Evolutionary conservation across 2,113 vertebrate genomes (phyloP).

Genomic region (Pygoscelis antarcticus): DNA sequence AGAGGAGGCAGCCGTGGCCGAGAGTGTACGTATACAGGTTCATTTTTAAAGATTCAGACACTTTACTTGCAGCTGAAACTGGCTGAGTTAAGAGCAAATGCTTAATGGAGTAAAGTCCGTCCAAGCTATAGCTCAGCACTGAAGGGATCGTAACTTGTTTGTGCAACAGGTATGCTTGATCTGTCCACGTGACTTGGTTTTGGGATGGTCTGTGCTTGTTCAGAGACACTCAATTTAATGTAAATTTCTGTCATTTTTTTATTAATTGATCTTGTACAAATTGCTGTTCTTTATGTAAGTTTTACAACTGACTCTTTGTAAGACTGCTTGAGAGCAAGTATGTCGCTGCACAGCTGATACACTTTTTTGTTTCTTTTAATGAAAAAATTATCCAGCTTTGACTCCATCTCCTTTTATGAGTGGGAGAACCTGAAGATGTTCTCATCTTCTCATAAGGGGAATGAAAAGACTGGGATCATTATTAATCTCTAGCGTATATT

Average conservation of each 20-base stretch:
- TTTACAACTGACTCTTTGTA: not conserved
- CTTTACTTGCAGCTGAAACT: not conserved
- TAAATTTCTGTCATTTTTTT: not conserved
- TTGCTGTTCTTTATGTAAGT: not conserved
- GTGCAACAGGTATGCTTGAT: not conserved
- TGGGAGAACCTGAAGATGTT: conserved; percentile 11
- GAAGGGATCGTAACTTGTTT: not conserved
- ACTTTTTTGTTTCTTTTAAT: conserved; percentile 5
- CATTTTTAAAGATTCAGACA: not conserved
- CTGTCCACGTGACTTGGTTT: not conserved
- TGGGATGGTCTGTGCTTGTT: not conserved
- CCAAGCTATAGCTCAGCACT: accelerated
- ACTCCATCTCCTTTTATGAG: not conserved
- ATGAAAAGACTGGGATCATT: not conserved
- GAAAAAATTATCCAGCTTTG: not conserved
- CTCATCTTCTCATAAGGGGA: conserved; percentile 1
- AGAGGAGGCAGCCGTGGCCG: conserved; percentile 83
- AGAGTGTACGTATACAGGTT: conserved; percentile 79
- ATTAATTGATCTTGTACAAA: not conserved
- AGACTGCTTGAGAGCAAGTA: not conserved
- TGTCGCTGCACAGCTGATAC: not conserved
- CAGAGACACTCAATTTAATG: not conserved
- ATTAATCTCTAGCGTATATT: not conserved
- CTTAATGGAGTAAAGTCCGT: not conserved
- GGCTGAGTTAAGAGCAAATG: not conserved